Conservation (phyloP, 2,113 vertebrate species). For the Hippocampus guttulatus region DNA sequence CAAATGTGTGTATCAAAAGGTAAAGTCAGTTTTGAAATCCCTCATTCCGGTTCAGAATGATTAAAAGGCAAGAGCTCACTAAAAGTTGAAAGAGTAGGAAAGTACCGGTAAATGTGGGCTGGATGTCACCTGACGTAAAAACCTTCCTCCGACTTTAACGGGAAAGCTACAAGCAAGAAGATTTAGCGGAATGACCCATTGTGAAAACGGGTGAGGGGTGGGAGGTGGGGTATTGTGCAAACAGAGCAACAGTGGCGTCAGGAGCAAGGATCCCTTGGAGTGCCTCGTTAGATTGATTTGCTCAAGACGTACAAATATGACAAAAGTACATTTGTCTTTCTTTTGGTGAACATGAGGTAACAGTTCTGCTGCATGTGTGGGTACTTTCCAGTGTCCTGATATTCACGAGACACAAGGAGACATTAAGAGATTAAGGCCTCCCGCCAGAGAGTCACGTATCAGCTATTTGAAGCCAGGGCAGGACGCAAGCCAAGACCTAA, state of each 20-base stretch:
- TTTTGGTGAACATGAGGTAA: background rate
- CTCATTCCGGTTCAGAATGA: background rate
- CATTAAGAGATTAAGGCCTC: constrained; percentile 3
- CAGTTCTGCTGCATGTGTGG: background rate
- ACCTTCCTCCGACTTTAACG: constrained; percentile 12
- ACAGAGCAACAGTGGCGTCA: constrained; percentile 14
- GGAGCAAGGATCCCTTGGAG: constrained; percentile 31
- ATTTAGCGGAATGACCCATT: constrained; percentile 33
- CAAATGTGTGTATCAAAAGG: background rate
- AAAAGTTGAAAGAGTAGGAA: background rate
- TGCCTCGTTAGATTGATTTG: background rate
- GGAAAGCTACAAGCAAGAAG: constrained; percentile 29
- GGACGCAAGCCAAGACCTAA: background rate
- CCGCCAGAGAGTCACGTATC: background rate
- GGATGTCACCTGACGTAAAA: background rate
- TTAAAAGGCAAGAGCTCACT: background rate
- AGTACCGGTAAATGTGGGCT: background rate
- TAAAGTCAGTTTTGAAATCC: background rate
- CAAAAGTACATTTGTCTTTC: background rate
- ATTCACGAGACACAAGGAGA: constrained; percentile 1
- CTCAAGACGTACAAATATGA: background rate
- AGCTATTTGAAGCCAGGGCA: background rate
- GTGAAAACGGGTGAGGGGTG: constrained; percentile 9
- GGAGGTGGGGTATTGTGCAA: background rate
- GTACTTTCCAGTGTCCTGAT: background rate